Evolutionary conservation across 2,797 vertebrate species (phyloP), one percentile per base, ranked within the genome.

Genomic region (Arctocebus calabarensis): DNA sequence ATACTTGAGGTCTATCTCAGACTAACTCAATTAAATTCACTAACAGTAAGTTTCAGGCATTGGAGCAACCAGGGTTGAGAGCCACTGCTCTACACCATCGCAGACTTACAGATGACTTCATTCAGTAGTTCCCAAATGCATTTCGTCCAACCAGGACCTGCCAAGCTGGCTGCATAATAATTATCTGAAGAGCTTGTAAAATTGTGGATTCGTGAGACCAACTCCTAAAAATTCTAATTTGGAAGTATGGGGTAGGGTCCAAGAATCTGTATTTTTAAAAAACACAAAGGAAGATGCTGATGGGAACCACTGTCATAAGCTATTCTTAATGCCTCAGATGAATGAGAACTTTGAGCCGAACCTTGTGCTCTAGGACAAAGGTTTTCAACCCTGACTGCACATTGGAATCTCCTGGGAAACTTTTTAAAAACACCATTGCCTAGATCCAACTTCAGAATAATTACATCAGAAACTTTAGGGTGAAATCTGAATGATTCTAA

Each of bases 1-100:
- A 43, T 84, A 84, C 34, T 45, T 40, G 34, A 9, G 16, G 14
- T 93, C 70, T 37, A 62, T 52, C 43, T 43, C n/a, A 84, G n/a
- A 84, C 74, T 43, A 89, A 96, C 93, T 93, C 89, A 91, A 75
- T 85, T 85, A 88, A 55, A 78, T 40, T 90, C 20, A 81, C 43
- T 64, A 1, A 55, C 84, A 14, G 32, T 95, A 62, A 94, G 32
- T 85, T 77, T 57, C 37, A 70, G 5, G 4, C 55, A 57, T 88
- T 73, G 3, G 32, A 85, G 25, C 68, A 94, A 70, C 48, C 27
- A 95, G 19, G 9, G 25, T 94, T 86, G 88, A 90, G 23, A 82
- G 11, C 32, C 32, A 79, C 59, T 77, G 40, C 55, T 96, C 27
- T 75, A 25, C 37, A 91, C 64, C 17, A 71, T 27, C 66, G 20